Evolutionary conservation across 2,797 vertebrate species (phyloP), one percentile per base, ranked within the genome.

Genomic region (Alectoris magna): DNA sequence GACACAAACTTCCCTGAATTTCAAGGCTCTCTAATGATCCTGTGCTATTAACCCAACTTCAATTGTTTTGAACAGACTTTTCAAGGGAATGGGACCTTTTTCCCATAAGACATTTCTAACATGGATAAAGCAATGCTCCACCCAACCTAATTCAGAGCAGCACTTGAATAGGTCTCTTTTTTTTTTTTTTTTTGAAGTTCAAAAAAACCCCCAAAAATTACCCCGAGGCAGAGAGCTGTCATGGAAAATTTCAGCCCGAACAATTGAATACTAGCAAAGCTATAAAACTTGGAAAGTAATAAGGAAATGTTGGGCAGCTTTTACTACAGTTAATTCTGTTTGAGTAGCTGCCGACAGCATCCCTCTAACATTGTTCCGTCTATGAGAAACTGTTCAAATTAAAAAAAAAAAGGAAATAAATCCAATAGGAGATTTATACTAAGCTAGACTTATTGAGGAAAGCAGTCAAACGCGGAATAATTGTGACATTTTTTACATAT

Each of bases 231-330:
- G 36, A 81, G 23, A 77, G 29, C 26, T 74, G n/a, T 78, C 0
- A 3, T n/a, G 23, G 34, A 80, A 84, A 83, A 91, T 29, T 84
- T 82, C 81, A 82, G 60, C 55, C 73, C 68, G 58, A 90, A 90
- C 81, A 88, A 91, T 53, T 39, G 90, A 92, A 88, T 67, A 75
- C 48, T 59, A 72, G 64, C 31, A 64, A 94, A 91, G 84, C 74
- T 88, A 43, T 84, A 94, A 87, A 59, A 27, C 17, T 81, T 80
- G 43, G 69, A 91, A 93, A 94, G 49, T 11, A 90, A 87, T 71
- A 87, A 88, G 62, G 78, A 92, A 88, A 34, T 24, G 41, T 84
- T 68, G 73, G 81, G 68, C 38, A 93, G 90, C 34, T 79, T 64
- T 76, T 84, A 84, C 69, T 83, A 77, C 49, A 90, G 72, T 22